phyloP scores from a whole-genome alignment of 2,888 invertebrate species.

The Campaea margaritaria region DNA sequence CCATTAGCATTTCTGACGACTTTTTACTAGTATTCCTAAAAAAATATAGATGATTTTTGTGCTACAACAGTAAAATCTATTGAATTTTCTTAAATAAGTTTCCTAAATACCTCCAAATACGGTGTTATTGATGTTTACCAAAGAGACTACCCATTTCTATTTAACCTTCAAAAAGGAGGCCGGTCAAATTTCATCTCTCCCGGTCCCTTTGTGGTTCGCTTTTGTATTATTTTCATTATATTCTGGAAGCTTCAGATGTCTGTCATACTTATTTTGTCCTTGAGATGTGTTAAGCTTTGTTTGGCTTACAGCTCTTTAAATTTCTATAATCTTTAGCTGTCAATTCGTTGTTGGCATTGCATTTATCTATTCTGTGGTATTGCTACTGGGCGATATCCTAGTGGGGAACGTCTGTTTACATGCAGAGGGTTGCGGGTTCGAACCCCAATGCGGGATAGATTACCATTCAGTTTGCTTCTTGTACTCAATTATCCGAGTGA shows the following conservation, averaged over 20 bases:
- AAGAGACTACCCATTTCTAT: slow-evolving; percentile 2
- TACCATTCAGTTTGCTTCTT: no score
- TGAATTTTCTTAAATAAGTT: no score
- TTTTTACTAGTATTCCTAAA: no score
- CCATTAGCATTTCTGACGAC: no score
- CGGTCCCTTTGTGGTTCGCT: slow-evolving; percentile 50
- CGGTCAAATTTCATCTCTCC: slow-evolving; percentile 62
- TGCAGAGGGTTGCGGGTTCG: no score
- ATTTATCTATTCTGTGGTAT: not conserved
- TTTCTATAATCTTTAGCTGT: slow-evolving; percentile 44
- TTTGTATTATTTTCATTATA: slow-evolving; percentile 62
- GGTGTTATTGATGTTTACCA: not conserved
- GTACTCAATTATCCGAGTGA: no score
- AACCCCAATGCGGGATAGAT: no score
- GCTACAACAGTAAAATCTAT: no score
- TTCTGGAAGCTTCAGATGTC: slow-evolving; percentile 41
- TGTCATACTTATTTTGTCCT: slow-evolving; percentile 77
- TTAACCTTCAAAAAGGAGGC: slow-evolving; percentile 23
- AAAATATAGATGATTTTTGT: no score
- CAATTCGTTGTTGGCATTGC: slow-evolving; percentile 1
- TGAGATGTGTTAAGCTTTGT: slow-evolving; percentile 67
- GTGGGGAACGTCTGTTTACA: no score
- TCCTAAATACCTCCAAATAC: no score
- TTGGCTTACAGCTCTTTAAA: slow-evolving; percentile 53
- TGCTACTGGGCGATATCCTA: slow-evolving; percentile 1